These are phyloP conservation scores for Drosophila anceps DNA, from an alignment of 2,888 invertebrate species.

Conservation along the genomic window DNA sequence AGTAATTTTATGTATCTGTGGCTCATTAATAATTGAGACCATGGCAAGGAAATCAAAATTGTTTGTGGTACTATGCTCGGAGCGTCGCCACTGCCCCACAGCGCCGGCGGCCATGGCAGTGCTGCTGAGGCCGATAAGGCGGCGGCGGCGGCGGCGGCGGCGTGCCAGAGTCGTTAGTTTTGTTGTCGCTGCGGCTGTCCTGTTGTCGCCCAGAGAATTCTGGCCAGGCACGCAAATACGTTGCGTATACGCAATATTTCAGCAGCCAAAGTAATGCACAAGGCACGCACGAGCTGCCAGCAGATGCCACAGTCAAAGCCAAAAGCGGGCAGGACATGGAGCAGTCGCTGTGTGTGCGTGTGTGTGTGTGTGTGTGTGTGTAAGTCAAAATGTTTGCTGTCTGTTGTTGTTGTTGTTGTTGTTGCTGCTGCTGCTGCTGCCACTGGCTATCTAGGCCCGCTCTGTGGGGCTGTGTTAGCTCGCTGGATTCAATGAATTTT, in stretches of 20 bases:
- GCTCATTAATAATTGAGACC: conserved; percentile 70
- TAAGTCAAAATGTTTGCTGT: conserved; percentile 58
- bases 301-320: neutral
- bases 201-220: conserved; percentile 46
- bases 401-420: neutral
- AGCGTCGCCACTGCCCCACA: neutral
- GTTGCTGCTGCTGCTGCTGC: neutral
- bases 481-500: conserved; percentile 78
- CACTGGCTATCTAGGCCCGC: conserved; percentile 33
- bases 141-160: conserved; percentile 45
- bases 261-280: conserved; percentile 65
- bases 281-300: conserved; percentile 46
- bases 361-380: conserved; percentile 10
- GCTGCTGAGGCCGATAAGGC: conserved; percentile 43
- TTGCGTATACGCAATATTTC: conserved; percentile 79
- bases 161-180: conserved; percentile 59
- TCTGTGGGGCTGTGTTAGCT: conserved; percentile 30
- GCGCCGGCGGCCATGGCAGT: neutral
- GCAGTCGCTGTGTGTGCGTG: neutral
- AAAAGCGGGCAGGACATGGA: neutral
- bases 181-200: conserved; percentile 52
- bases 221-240: conserved; percentile 57
- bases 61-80: conserved; percentile 41
- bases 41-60: conserved; percentile 62
- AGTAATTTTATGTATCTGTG: conserved; percentile 64